A percentile compares a stretch with the other conserved stretches of the same genome.
Evolutionary conservation across 2,113 vertebrate genomes (phyloP).

Genomic region (Odocoileus virginianus): DNA sequence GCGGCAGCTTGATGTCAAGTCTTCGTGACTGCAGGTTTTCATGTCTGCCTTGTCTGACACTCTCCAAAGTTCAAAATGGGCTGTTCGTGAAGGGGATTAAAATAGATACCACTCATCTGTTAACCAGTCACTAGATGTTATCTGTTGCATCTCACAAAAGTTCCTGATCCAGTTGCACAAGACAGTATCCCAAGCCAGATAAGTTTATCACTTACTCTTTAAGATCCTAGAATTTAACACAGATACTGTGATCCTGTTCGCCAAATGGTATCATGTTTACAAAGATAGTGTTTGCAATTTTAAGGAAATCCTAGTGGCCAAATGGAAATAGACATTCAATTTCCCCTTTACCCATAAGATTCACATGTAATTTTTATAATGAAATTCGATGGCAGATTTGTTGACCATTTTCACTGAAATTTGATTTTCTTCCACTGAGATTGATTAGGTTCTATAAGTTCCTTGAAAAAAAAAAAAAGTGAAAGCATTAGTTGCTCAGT

Average conservation of each 20-base stretch:
- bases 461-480: background rate
- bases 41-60: conserved; percentile 47
- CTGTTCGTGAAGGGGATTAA: conserved; percentile 31
- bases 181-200: background rate
- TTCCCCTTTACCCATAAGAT: background rate
- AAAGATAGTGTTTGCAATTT: background rate
- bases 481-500: background rate
- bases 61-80: conserved; percentile 40
- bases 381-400: background rate
- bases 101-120: conserved; percentile 44
- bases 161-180: background rate
- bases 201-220: background rate
- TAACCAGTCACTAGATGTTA: background rate
- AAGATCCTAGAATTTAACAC: background rate
- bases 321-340: background rate
- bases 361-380: background rate
- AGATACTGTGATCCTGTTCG: background rate
- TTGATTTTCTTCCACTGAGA: background rate
- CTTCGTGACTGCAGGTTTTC: conserved; percentile 21
- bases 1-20: conserved; percentile 21
- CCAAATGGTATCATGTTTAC: background rate
- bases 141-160: background rate
- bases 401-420: background rate
- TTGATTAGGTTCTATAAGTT: background rate
- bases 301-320: background rate